Evolutionary conservation across 2,888 invertebrate species (phyloP), one percentile per base, ranked within the genome.

Genomic region (Tipula lateralis): DNA sequence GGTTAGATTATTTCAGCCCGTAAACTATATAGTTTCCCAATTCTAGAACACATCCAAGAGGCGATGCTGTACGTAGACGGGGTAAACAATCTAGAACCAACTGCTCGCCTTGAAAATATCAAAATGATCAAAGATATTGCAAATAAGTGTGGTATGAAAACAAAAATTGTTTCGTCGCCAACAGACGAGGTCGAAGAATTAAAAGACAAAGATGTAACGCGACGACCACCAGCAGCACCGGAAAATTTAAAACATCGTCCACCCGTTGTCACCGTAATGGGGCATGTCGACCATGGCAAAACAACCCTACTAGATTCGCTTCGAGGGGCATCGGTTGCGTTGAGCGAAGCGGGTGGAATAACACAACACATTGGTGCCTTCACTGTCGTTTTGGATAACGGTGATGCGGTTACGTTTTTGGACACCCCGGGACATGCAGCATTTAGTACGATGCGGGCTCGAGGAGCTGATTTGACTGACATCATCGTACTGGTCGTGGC

Each of bases 351-450:
- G 89, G 99, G 99, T 1, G 99, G 99, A 19, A 99, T 99, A 86
- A 99, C 99, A 0, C 99, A 99, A 89, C 99, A 99, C 89, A 99
- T 99, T 87, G 99, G 99, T 83, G 99, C 99, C 44, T 99, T 99
- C 91, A 95, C 95, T 87, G 96, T 96, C 91, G 90, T 86, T 66
- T 88, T 96, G 24, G 88, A 92, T 0, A 92, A 92, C n/a, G 95
- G 95, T 0, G 95, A 95, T 82, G 91, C 90, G 84, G 94, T 99
- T 16, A 99, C 99, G 9, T 99, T 99, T 91, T 91, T 99, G 87
- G 99, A 99, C 91, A 99, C 99, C 9, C 99, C 99, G 3, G 99
- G 99, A 0, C 99, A 99, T 92, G 99, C 99, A 2, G 99, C 99
- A 0, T 99, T 99, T 90, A 93, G 93, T 83, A 93, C 97, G 0